A percentile compares a stretch with the other conserved stretches of the same genome.
These are phyloP conservation scores for Halictus quadricinctus DNA, from an alignment of 2,888 invertebrate species.

Conservation along the genomic window DNA sequence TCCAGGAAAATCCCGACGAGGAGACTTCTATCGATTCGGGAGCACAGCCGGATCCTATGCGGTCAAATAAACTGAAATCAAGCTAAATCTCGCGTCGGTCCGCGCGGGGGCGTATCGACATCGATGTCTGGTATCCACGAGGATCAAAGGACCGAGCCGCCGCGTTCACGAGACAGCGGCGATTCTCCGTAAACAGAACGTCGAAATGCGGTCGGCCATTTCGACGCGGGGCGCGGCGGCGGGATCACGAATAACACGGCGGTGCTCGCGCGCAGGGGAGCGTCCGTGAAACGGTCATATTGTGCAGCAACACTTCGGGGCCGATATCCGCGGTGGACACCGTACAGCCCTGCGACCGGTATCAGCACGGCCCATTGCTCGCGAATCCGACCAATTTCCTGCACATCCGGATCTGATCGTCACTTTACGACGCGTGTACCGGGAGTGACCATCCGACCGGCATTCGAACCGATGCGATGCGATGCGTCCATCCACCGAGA, in stretches of 20 bases:
- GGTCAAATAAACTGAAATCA: constrained; percentile 20
- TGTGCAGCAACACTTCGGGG: constrained; percentile 54
- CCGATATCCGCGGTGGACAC: constrained; percentile 69
- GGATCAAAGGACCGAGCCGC: constrained; percentile 16
- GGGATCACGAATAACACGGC: constrained; percentile 39
- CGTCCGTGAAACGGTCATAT: constrained; percentile 51
- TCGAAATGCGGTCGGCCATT: constrained; percentile 37
- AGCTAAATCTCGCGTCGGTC: not conserved
- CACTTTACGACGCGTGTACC: constrained; percentile 82
- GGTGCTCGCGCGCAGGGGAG: constrained; percentile 2
- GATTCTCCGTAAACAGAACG: constrained; percentile 38
- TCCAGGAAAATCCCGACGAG: not conserved
- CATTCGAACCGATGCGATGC: constrained; percentile 51
- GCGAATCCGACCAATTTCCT: constrained; percentile 82
- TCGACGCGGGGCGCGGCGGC: not conserved
- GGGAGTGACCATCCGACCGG: constrained; percentile 56
- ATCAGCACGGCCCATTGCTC: constrained; percentile 82
- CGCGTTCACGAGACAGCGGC: constrained; percentile 15
- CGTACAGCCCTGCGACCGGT: constrained; percentile 69
- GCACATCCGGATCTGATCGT: constrained; percentile 80
- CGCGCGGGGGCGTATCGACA: not conserved
- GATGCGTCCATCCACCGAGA: constrained; percentile 61
- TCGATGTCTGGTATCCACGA: constrained; percentile 20
- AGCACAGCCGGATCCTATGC: constrained; percentile 1
- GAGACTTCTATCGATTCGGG: constrained; percentile 1